A percentile compares a stretch with the other conserved stretches of the same genome.
Conservation (phyloP, 2,888 invertebrate species). For the Orthonychiurus folsomi region DNA sequence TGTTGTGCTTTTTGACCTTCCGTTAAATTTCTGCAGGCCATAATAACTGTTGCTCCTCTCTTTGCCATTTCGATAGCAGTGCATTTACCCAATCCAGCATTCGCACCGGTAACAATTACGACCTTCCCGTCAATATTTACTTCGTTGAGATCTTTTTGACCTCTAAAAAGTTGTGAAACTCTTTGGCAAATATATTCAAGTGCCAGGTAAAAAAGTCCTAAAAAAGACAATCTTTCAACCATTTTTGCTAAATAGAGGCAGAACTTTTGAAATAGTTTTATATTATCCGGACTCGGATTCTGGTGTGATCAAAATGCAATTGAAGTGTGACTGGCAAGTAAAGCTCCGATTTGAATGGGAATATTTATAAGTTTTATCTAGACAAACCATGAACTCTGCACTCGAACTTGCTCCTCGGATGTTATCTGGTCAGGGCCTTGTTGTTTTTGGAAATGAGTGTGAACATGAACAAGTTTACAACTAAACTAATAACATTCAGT, state of each 20-base stretch:
- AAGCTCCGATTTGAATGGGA: no score
- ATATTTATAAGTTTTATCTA: no score
- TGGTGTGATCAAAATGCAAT: no score
- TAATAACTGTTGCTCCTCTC: constrained; percentile 63
- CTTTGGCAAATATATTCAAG: constrained; percentile 8
- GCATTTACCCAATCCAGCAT: constrained; percentile 72
- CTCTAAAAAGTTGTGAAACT: neutral
- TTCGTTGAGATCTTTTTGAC: neutral
- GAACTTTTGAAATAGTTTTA: no score
- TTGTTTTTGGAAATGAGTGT: no score
- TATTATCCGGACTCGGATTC: no score
- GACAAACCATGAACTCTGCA: neutral
- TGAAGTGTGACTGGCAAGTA: no score
- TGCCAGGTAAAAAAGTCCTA: neutral
- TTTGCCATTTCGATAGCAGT: constrained; percentile 63
- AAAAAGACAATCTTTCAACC: neutral
- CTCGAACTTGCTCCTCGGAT: no score
- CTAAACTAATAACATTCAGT: no score
- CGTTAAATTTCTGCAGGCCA: constrained; percentile 66
- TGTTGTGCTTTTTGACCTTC: constrained; percentile 57
- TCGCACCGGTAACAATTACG: constrained; percentile 75
- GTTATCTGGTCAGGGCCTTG: no score
- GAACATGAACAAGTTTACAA: no score
- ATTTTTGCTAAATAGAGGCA: neutral
- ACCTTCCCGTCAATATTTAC: constrained; percentile 51